Base-by-base conservation (phyloP, 2,797 vertebrate genomes). In the Hybognathus amarus region DNA sequence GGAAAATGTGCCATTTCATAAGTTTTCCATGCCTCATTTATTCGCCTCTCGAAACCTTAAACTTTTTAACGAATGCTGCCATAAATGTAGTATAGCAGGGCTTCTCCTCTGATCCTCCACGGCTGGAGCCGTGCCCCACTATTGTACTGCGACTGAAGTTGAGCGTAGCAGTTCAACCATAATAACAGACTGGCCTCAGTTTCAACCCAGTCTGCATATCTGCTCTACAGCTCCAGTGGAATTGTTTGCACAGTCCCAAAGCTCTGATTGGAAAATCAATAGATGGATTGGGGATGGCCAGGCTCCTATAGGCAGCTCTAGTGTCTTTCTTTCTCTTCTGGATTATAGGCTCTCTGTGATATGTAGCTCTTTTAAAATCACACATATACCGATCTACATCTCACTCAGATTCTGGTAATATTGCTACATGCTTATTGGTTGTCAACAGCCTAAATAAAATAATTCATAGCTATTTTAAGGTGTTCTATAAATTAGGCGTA, bases 1-100 rank as follows among this genome's bases (percentile, higher is more conserved):
- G 85, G 54, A 87, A 83, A 86, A 87, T 80, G 36, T 38, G 77
- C 59, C 81, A 86, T 84, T 87, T 88, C n/a, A 89, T 90, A 78
- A 69, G 77, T 87, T 89, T 89, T 88, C 86, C 82, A 85, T 84
- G 83, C 80, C 85, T 88, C 77, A 80, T 80, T 86, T 86, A 54
- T 38, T 78, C 36, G 78, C 63, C 66, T 85, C 61, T 45, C 27
- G 42, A 86, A 89, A 81, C 79, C 56, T 87, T 63, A 87, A 88
- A 85, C 77, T 82, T 83, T 83, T 74, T 85, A 87, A 88, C 54
- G 38, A 85, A 80, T 82, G 66, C 76, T 67, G 71, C 76, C 80
- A 88, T 89, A 87, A 88, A 88, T 76, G 82, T 73, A 79, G 76
- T 78, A 77, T 79, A 87, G 82, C 81, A 79, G 77, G 68, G 63